phyloP scores from a whole-genome alignment of 1,140 invertebrate species.

The Carposina sasakii region DNA sequence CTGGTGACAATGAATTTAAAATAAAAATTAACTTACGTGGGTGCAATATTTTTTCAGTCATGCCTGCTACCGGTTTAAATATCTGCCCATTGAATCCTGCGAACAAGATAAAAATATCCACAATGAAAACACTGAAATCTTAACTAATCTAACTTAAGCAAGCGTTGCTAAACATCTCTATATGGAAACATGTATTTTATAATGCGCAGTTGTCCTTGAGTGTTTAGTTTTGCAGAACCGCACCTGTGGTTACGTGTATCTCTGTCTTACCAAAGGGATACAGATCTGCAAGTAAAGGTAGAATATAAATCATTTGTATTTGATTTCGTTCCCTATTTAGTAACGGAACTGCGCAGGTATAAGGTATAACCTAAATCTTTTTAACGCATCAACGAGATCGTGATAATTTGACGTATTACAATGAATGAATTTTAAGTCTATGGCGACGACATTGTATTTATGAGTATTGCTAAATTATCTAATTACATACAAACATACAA shows the following conservation, averaged over 20 bases:
- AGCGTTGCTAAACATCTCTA: not conserved
- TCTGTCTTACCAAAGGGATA: constrained; percentile 4
- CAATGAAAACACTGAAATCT: not conserved
- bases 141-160: not conserved
- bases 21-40: constrained; percentile 44
- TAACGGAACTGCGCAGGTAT: constrained; percentile 15
- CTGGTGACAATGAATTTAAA: no score
- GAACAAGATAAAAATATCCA: constrained; percentile 31
- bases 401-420: no score
- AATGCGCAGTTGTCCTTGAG: constrained; percentile 5
- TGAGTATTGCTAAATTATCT: no score
- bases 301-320: not conserved
- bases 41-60: constrained; percentile 65
- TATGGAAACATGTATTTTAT: constrained; percentile 2
- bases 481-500: no score
- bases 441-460: no score
- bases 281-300: not conserved
- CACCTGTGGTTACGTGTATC: constrained; percentile 4
- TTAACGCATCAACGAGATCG: no score
- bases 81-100: constrained; percentile 55
- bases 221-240: constrained; percentile 7
- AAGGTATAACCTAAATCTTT: no score
- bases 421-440: no score
- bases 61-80: constrained; percentile 55
- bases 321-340: constrained; percentile 1